Percentiles rank a stretch among this genome's conserved stretches.
phyloP scores from a whole-genome alignment of 2,888 invertebrate genomes.

The Opisthograptis luteolata region DNA sequence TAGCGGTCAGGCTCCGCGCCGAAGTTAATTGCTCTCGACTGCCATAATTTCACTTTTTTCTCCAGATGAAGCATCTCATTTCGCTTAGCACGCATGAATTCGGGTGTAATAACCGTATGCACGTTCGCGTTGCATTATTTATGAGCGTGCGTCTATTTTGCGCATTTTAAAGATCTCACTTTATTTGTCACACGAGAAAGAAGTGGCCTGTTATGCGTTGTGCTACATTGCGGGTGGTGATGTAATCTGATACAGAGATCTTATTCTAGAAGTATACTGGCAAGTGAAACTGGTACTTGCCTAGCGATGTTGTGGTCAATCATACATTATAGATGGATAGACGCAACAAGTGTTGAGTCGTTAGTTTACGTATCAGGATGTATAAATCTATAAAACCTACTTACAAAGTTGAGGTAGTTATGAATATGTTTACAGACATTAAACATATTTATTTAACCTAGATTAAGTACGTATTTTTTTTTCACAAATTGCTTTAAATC shows the following conservation, averaged over 20 bases:
- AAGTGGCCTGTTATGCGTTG: constrained; percentile 8
- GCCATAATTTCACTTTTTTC: constrained; percentile 56
- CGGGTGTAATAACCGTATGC: constrained; percentile 72
- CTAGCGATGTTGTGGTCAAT: too few relatives aligned
- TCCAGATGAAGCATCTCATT: constrained; percentile 45
- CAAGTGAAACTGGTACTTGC: too few relatives aligned
- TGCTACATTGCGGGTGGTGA: constrained; percentile 11
- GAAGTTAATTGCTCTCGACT: constrained; percentile 23
- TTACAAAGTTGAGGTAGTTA: too few relatives aligned
- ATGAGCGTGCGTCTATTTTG: constrained; percentile 45
- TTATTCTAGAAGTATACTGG: background rate
- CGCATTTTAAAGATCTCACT: constrained; percentile 33
- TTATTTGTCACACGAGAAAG: constrained; percentile 23
- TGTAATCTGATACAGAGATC: constrained; percentile 1
- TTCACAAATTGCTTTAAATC: too few relatives aligned
- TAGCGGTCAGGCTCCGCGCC: constrained; percentile 15
- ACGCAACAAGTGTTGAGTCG: too few relatives aligned
- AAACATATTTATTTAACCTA: too few relatives aligned
- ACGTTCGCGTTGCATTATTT: constrained; percentile 63
- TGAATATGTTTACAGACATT: too few relatives aligned
- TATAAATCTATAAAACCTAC: too few relatives aligned
- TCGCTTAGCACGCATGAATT: constrained; percentile 64
- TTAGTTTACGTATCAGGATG: too few relatives aligned
- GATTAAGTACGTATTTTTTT: too few relatives aligned
- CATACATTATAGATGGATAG: too few relatives aligned